phyloP scores from a whole-genome alignment of 1,140 invertebrate species.

The Augochlora pura region DNA sequence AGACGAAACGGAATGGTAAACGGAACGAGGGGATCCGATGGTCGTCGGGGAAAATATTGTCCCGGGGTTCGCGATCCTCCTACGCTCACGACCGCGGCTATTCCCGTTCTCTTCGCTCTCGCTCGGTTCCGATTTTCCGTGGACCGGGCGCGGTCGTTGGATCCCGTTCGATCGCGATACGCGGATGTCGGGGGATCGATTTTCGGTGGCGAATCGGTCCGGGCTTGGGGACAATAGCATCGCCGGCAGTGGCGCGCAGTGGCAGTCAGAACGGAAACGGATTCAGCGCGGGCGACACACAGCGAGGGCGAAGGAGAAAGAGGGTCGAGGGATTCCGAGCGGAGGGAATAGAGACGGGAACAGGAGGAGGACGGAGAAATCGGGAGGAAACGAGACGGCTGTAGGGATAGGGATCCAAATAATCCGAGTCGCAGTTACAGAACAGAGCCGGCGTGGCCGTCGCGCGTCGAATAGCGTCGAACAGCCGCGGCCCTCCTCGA shows the following conservation, averaged over 20 bases:
- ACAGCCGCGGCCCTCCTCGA: not conserved
- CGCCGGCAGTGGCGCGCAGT: slow-evolving; percentile 68
- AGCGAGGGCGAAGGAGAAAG: slow-evolving; percentile 67
- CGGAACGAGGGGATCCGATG: slow-evolving; percentile 75
- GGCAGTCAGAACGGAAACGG: slow-evolving; percentile 79
- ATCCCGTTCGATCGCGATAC: too few relatives aligned
- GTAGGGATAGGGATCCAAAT: slow-evolving; percentile 76
- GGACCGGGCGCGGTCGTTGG: not conserved
- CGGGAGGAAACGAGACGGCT: slow-evolving; percentile 66
- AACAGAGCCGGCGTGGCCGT: slow-evolving; percentile 76
- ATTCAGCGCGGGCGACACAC: slow-evolving; percentile 76
- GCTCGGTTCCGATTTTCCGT: not conserved
- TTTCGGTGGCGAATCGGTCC: not conserved
- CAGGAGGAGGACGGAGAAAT: slow-evolving; percentile 65
- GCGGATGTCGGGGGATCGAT: not conserved
- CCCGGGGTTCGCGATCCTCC: not conserved
- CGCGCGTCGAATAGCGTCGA: slow-evolving; percentile 74
- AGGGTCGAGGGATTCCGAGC: slow-evolving; percentile 57
- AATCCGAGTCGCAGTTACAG: slow-evolving; percentile 74
- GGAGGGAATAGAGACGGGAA: slow-evolving; percentile 56
- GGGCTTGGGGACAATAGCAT: slow-evolving; percentile 70
- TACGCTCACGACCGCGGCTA: too few relatives aligned
- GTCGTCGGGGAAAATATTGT: slow-evolving; percentile 57
- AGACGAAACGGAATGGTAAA: slow-evolving; percentile 81
- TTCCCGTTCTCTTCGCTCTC: not conserved